These are phyloP conservation scores for Ophion obscuratus DNA, from an alignment of 2,888 invertebrate genomes.

Conservation along the genomic window DNA sequence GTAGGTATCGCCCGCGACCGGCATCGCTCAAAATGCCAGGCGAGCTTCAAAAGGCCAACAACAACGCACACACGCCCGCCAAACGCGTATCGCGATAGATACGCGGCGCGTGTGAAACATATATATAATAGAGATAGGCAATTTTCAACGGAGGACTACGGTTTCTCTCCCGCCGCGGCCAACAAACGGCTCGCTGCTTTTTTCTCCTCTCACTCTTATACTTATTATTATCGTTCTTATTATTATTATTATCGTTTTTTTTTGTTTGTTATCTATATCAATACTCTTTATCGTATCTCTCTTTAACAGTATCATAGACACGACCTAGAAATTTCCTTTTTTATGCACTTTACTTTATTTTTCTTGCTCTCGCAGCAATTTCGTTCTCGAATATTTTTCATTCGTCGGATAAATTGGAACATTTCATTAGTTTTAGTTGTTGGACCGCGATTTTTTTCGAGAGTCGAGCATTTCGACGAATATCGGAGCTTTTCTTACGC, in stretches of 20 bases:
- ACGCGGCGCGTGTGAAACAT: constrained; percentile 71
- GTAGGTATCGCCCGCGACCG: constrained; percentile 60
- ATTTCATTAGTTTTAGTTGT: constrained; percentile 56
- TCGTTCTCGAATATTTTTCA: constrained; percentile 21
- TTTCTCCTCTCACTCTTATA: background rate
- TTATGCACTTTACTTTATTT: background rate
- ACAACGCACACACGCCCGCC: constrained; percentile 62
- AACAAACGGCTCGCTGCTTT: constrained; percentile 35
- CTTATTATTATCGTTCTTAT: constrained; percentile 18
- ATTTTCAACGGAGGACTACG: constrained; percentile 52
- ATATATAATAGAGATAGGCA: constrained; percentile 45
- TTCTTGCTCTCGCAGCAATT: constrained; percentile 9
- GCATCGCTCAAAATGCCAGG: constrained; percentile 69
- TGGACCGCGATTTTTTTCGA: constrained; percentile 51
- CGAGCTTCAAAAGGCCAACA: constrained; percentile 70
- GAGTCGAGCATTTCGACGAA: background rate
- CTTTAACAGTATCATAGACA: constrained; percentile 53
- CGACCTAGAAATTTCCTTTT: constrained; percentile 15
- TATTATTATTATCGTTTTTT: constrained; percentile 21
- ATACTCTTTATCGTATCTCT: constrained; percentile 51
- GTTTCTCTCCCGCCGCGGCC: constrained; percentile 41
- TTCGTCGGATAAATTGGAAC: constrained; percentile 15
- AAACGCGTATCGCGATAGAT: constrained; percentile 69
- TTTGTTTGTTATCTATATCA: constrained; percentile 37
- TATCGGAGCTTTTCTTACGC: background rate